Evolutionary conservation across 2,113 vertebrate species (phyloP).

Genomic region (Dromiciops gliroides): DNA sequence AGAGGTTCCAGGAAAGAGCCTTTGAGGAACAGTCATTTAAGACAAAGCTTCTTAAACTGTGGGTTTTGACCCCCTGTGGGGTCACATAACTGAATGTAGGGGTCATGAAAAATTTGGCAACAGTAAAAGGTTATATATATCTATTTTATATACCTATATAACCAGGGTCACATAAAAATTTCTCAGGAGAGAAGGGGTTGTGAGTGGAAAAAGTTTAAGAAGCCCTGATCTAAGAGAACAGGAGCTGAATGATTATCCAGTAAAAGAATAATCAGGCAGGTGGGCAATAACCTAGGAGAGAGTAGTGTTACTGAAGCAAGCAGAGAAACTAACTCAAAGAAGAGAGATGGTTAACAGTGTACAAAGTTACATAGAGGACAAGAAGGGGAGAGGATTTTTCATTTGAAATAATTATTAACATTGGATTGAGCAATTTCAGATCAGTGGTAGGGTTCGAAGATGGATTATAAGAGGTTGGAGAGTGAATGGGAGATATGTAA

Average conservation of each 20-base stretch:
- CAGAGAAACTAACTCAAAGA: background rate
- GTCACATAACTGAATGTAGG: too few relatives aligned
- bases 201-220: too few relatives aligned
- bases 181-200: too few relatives aligned
- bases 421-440: background rate
- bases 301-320: background rate
- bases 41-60: too few relatives aligned
- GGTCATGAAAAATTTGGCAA: too few relatives aligned
- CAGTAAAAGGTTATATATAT: too few relatives aligned
- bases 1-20: background rate
- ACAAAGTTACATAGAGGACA: background rate
- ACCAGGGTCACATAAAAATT: too few relatives aligned
- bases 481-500: background rate
- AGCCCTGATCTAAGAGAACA: background rate
- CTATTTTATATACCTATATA: too few relatives aligned
- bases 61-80: too few relatives aligned
- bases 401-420: background rate
- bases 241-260: background rate
- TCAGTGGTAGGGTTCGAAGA: background rate
- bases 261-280: background rate
- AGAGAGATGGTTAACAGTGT: background rate
- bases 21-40: background rate
- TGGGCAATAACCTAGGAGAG: background rate
- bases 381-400: background rate
- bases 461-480: background rate